These are phyloP conservation scores for Periparus ater DNA, from an alignment of 2,797 vertebrate genomes.

Conservation along the genomic window DNA sequence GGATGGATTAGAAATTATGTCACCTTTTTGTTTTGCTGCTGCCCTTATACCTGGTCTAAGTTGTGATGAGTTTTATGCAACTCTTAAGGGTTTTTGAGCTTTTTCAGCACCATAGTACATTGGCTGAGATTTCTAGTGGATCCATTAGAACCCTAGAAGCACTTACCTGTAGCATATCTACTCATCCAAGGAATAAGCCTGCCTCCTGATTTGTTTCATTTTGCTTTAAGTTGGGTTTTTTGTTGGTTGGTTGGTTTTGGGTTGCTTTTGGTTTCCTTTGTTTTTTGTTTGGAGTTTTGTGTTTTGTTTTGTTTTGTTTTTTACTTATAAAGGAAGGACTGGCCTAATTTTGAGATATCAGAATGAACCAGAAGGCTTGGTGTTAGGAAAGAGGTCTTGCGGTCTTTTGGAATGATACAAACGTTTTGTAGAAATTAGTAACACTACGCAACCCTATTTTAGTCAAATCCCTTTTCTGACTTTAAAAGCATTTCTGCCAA, in stretches of 20 bases:
- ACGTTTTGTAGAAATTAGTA: neutral
- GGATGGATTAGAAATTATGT: neutral
- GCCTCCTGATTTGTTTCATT: fast-evolving
- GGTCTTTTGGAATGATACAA: neutral
- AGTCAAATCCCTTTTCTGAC: neutral
- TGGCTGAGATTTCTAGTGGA: neutral
- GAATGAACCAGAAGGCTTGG: neutral
- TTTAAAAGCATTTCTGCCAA: constrained; percentile 5
- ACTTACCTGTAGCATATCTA: neutral
- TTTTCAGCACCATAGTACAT: neutral
- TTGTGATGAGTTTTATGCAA: neutral
- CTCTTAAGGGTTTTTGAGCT: neutral
- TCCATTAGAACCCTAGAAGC: neutral
- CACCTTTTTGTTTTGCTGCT: neutral
- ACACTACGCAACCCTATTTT: neutral
- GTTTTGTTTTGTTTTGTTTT: too few relatives aligned
- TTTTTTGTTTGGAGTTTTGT: neutral
- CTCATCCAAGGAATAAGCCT: fast-evolving
- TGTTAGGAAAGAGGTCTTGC: neutral
- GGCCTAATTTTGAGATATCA: neutral
- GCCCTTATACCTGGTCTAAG: neutral
- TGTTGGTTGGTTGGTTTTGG: neutral
- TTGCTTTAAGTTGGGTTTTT: neutral
- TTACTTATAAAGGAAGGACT: neutral
- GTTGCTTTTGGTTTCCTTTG: neutral